Evolutionary conservation across 2,113 vertebrate genomes (phyloP), one percentile per base, ranked within the genome.

Genomic region (Dipodomys ordii): DNA sequence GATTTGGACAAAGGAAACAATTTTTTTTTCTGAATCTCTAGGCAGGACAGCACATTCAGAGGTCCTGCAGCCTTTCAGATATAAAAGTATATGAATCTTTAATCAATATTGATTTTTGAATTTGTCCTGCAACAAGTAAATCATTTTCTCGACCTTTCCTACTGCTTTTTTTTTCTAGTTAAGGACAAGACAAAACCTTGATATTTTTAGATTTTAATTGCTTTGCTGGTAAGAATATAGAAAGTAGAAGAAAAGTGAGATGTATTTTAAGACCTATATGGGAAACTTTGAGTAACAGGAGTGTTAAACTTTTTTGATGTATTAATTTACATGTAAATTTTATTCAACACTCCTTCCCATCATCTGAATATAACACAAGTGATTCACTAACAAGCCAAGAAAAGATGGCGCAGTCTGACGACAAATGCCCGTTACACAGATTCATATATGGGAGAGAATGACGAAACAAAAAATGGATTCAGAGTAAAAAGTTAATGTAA

Each of bases 211-310:
- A 80, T 80, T 39, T 90, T 11, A 39, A 44, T 74, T 79, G 22
- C 71, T 91, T 28, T 60, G 20, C 6, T 83, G n/a, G 57, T 44
- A 72, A 76, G 67, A 53, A 79, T 11, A 83, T 10, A 77, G 12
- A 77, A 65, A 13, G n/a, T 18, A 90, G 35, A 87, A 79, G 18
- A 35, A 79, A 68, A 9, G 22, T 8, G 35, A n/a, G 16, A 81
- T 49, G 15, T 18, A 79, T 68, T 91, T 76, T 79, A 86, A 79
- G 35, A 49, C 8, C 19, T 72, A 28, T 8, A 85, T 69, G 30
- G 88, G 22, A 13, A 92, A 90, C 78, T 79, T 13, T 87, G 32
- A 67, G 13, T 53, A 88, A 87, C 39, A 87, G 88, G n/a, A n/a
- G n/a, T n/a, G n/a, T n/a, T n/a, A n/a, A n/a, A n/a, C n/a, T n/a